Percentiles rank a stretch among this genome's conserved stretches.
These are phyloP conservation scores for Hydrophis major DNA, from an alignment of 2,797 vertebrate species.

Conservation along the genomic window DNA sequence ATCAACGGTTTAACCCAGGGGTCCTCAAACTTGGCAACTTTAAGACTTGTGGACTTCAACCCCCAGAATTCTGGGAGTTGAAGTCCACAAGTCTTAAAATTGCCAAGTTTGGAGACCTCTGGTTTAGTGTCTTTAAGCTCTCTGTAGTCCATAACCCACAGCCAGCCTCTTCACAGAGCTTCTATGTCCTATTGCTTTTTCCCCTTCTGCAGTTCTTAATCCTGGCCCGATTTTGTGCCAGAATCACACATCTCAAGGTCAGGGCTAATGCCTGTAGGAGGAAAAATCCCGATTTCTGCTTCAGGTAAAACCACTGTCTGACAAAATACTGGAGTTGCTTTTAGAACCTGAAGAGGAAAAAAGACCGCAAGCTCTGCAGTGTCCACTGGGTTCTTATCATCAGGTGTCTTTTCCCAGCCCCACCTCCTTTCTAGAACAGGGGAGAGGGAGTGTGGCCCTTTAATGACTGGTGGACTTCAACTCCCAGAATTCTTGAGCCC, in stretches of 20 bases:
- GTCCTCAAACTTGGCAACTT: no score
- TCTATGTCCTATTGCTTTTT: neutral
- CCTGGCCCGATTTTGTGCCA: neutral
- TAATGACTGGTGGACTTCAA: no score
- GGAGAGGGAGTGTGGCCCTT: neutral
- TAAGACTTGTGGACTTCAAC: no score
- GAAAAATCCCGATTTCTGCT: neutral
- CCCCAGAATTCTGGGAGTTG: no score
- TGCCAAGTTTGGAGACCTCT: no score
- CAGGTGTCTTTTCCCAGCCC: neutral
- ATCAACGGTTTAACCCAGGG: no score
- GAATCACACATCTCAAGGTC: neutral
- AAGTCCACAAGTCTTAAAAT: no score
- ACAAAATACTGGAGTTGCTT: neutral
- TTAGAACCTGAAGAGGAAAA: neutral
- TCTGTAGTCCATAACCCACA: slow-evolving; percentile 43
- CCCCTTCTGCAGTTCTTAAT: neutral
- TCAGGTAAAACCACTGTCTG: neutral
- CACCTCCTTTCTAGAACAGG: neutral
- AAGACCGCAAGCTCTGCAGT: neutral
- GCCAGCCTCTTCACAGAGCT: neutral
- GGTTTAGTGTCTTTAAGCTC: slow-evolving; percentile 17
- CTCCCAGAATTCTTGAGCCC: no score
- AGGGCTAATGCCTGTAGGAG: no score
- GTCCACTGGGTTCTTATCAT: neutral